These are phyloP conservation scores for Drosophila bocki DNA, from an alignment of 1,140 invertebrate genomes.

Conservation along the genomic window DNA sequence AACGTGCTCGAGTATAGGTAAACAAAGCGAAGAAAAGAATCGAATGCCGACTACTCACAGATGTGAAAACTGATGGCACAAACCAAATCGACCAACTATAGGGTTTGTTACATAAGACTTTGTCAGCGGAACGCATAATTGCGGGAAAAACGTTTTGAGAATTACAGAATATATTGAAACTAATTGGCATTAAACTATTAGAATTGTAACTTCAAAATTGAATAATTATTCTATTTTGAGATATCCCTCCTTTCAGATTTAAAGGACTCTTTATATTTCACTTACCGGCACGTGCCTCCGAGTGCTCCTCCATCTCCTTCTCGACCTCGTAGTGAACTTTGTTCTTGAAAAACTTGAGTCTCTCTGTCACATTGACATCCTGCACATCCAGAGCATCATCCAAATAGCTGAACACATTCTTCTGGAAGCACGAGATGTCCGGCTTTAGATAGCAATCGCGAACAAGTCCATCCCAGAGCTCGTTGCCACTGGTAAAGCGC, in stretches of 20 bases:
- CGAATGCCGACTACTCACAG: slow-evolving; percentile 26
- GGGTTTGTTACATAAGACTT: slow-evolving; percentile 35
- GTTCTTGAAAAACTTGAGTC: slow-evolving; percentile 90
- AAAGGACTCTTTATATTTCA: neutral
- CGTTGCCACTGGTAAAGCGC: slow-evolving; percentile 87
- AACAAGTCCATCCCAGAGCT: slow-evolving; percentile 90
- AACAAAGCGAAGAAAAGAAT: slow-evolving; percentile 77
- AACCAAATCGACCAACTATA: slow-evolving; percentile 26
- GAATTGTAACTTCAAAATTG: neutral
- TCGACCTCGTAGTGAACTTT: slow-evolving; percentile 87
- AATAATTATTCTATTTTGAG: neutral
- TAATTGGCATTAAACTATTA: neutral
- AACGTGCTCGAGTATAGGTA: slow-evolving; percentile 68
- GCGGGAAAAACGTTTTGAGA: neutral
- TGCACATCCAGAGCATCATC: slow-evolving; percentile 88
- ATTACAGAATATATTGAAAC: neutral
- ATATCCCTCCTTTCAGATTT: neutral
- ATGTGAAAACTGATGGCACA: slow-evolving; percentile 65
- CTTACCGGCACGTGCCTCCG: slow-evolving; percentile 65
- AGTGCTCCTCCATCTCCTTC: slow-evolving; percentile 64
- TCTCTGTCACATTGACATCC: slow-evolving; percentile 89
- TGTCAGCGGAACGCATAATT: slow-evolving; percentile 22
- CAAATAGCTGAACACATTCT: slow-evolving; percentile 90
- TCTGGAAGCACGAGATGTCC: slow-evolving; percentile 90
- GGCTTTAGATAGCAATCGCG: slow-evolving; percentile 89